These are phyloP conservation scores for Hirundo rustica DNA, from an alignment of 2,797 vertebrate species.

Conservation along the genomic window DNA sequence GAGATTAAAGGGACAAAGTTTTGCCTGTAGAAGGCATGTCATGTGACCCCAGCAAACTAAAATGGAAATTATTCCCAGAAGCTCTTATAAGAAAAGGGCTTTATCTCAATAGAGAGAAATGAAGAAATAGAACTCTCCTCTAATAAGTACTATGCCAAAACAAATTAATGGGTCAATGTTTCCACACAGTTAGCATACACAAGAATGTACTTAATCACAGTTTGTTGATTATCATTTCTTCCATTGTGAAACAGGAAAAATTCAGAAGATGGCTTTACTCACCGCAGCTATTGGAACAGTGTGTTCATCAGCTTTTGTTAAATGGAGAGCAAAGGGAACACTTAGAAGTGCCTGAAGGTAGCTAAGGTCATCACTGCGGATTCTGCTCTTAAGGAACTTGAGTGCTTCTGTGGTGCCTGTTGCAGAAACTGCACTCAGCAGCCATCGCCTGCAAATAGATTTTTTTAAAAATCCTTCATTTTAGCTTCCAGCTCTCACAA, in stretches of 20 bases:
- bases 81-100: neutral
- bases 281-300: conserved; percentile 40
- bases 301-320: conserved; percentile 62
- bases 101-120: neutral
- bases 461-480: neutral
- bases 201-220: neutral
- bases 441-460: conserved; percentile 75
- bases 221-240: neutral
- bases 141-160: neutral
- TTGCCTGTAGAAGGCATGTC: neutral
- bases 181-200: neutral
- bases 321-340: conserved; percentile 76
- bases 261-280: neutral
- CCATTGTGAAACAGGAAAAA: neutral
- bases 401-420: conserved; percentile 76
- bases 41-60: neutral
- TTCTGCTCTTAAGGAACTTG: conserved; percentile 78
- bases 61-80: neutral
- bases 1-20: neutral
- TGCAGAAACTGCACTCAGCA: conserved; percentile 78
- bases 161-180: accelerated
- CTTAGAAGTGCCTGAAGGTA: conserved; percentile 73
- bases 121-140: neutral
- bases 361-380: conserved; percentile 73
- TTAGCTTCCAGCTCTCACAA: neutral